A percentile compares a stretch with the other conserved stretches of the same genome.
These are phyloP conservation scores for Apocheima hispidaria DNA, from an alignment of 2,888 invertebrate species.

Conservation along the genomic window DNA sequence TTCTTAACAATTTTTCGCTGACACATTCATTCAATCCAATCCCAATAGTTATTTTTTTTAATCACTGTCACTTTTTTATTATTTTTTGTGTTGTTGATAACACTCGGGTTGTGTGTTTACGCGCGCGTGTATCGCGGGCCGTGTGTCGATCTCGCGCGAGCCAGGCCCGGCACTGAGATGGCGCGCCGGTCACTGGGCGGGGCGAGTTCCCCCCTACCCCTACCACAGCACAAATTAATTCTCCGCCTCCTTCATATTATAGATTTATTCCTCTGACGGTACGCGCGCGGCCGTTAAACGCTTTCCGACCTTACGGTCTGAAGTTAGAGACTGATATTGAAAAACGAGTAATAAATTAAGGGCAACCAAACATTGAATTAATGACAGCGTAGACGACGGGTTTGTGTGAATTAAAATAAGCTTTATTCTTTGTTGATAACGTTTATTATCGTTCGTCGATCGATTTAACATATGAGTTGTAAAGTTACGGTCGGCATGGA, in stretches of 20 bases:
- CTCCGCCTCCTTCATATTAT: constrained; percentile 85
- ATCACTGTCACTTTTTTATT: constrained; percentile 44
- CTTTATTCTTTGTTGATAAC: constrained; percentile 60
- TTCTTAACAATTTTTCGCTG: constrained; percentile 36
- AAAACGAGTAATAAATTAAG: constrained; percentile 79
- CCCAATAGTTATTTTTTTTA: constrained; percentile 16
- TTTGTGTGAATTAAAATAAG: constrained; percentile 57
- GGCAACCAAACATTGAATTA: constrained; percentile 81
- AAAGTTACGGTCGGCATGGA: constrained; percentile 70
- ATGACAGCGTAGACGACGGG: constrained; percentile 68
- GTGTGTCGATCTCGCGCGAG: constrained; percentile 41
- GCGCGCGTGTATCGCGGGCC: constrained; percentile 44
- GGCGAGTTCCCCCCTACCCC: constrained; percentile 70
- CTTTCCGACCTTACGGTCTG: constrained; percentile 79
- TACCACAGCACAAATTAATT: constrained; percentile 76
- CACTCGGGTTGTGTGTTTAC: constrained; percentile 42
- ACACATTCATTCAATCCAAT: constrained; percentile 26
- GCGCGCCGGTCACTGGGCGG: constrained; percentile 76
- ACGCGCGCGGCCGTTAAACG: constrained; percentile 70
- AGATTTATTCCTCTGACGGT: constrained; percentile 82
- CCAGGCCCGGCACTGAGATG: constrained; percentile 77
- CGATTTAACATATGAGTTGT: constrained; percentile 69
- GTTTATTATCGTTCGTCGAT: constrained; percentile 57
- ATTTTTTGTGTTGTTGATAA: constrained; percentile 40
- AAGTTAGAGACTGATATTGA: constrained; percentile 79